A percentile compares a stretch with the other conserved stretches of the same genome.
These are phyloP conservation scores for Thalassophryne amazonica DNA, from an alignment of 2,797 vertebrate genomes.

Conservation along the genomic window DNA sequence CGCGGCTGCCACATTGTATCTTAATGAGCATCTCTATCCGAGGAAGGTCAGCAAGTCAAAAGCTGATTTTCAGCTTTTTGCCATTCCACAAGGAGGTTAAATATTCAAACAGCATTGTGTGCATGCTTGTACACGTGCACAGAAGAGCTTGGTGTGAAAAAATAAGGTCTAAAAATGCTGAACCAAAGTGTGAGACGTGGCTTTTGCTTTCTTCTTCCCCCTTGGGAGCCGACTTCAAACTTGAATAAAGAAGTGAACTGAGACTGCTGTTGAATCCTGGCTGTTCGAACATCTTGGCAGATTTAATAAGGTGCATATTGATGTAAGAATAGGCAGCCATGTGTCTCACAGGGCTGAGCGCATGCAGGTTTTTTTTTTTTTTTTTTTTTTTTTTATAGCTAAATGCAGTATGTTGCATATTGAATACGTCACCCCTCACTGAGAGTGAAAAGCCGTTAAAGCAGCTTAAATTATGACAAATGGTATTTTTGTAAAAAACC, in stretches of 20 bases:
- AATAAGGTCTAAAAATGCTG: not conserved
- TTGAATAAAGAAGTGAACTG: too few relatives aligned
- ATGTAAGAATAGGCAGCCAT: too few relatives aligned
- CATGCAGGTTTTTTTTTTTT: not conserved
- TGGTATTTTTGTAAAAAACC: conserved; percentile 13
- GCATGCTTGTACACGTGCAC: not conserved
- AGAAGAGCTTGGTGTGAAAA: not conserved
- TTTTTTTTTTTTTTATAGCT: not conserved
- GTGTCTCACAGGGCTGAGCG: not conserved
- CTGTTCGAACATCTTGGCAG: too few relatives aligned
- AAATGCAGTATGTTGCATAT: too few relatives aligned
- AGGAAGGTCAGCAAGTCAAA: conserved; percentile 5
- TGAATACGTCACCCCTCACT: too few relatives aligned
- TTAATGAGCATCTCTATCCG: conserved; percentile 11
- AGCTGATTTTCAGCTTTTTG: too few relatives aligned
- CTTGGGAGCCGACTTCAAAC: too few relatives aligned
- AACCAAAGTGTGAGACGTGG: too few relatives aligned
- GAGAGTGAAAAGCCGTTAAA: conserved; percentile 18
- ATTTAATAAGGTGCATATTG: too few relatives aligned
- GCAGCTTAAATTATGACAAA: conserved; percentile 27
- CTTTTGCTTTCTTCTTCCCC: too few relatives aligned
- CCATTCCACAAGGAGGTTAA: too few relatives aligned
- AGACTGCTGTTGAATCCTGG: too few relatives aligned
- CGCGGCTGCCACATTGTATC: not conserved
- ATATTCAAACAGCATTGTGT: conserved; percentile 1